phyloP scores from a whole-genome alignment of 2,888 invertebrate genomes.

The Tubulanus polymorphus region DNA sequence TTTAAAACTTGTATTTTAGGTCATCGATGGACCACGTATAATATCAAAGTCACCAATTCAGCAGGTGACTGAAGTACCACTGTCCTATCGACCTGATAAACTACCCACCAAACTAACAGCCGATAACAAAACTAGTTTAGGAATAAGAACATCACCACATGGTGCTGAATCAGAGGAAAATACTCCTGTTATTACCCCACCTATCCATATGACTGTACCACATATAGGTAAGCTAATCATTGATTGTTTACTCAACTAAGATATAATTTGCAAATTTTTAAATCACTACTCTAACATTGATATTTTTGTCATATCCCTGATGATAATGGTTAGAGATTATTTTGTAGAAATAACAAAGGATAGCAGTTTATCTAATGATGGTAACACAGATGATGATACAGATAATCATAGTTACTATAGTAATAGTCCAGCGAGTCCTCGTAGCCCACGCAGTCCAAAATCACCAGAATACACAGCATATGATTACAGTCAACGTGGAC shows the following conservation, averaged over 20 bases:
- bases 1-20: too few species aligned
- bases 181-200: too few species aligned
- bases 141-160: neutral
- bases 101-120: too few species aligned
- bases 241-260: too few species aligned
- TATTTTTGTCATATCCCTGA: neutral
- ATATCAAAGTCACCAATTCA: too few species aligned
- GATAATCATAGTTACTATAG: conserved; percentile 3
- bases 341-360: conserved; percentile 72
- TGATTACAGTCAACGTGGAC: neutral
- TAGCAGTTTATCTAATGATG: conserved; percentile 45
- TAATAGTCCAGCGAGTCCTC: conserved; percentile 1
- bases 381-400: conserved; percentile 18
- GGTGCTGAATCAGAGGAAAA: neutral
- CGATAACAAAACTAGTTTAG: too few species aligned
- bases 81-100: too few species aligned
- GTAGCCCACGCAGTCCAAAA: too few species aligned
- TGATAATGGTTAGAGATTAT: neutral
- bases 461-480: too few species aligned
- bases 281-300: neutral
- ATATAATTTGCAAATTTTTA: neutral
- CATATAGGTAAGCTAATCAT: conserved; percentile 70
- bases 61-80: too few species aligned
- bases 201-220: conserved; percentile 65
- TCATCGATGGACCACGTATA: too few species aligned